Evolutionary conservation across 2,797 vertebrate genomes (phyloP).

Genomic region (Euphonia xanthogaster): DNA sequence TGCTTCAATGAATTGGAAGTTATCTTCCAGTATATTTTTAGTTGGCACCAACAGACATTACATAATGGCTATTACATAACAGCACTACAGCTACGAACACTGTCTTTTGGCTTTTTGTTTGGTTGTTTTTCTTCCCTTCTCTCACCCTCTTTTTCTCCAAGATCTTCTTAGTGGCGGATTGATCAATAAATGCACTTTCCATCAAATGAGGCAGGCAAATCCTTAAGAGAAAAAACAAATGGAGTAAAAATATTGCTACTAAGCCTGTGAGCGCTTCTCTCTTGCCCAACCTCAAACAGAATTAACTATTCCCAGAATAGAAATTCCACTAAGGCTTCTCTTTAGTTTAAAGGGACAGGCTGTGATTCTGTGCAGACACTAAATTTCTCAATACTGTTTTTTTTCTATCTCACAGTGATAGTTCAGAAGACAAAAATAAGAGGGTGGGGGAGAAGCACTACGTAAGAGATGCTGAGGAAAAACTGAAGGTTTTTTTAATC

Average conservation of each 20-base stretch:
- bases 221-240: slow-evolving; percentile 30
- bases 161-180: not conserved
- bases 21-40: slow-evolving; percentile 66
- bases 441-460: not conserved
- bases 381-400: not conserved
- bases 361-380: slow-evolving; percentile 11
- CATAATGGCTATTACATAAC: slow-evolving; percentile 67
- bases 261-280: not conserved
- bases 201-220: slow-evolving; percentile 24
- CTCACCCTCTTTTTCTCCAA: not conserved
- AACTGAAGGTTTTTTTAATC: not conserved
- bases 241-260: slow-evolving; percentile 42
- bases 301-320: slow-evolving; percentile 67
- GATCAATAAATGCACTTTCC: slow-evolving; percentile 17
- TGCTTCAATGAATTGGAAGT: slow-evolving; percentile 59
- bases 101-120: not conserved
- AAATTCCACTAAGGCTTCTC: slow-evolving; percentile 61
- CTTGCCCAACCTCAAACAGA: slow-evolving; percentile 61
- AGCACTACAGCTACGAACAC: slow-evolving; percentile 34
- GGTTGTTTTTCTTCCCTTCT: not conserved
- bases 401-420: not conserved
- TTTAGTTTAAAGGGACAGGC: slow-evolving; percentile 55
- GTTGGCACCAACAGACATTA: slow-evolving; percentile 61
- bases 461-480: not conserved
- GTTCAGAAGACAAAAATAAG: slow-evolving; percentile 24